Conservation (phyloP, 2,888 invertebrate species). For the Mimas tiliae region DNA sequence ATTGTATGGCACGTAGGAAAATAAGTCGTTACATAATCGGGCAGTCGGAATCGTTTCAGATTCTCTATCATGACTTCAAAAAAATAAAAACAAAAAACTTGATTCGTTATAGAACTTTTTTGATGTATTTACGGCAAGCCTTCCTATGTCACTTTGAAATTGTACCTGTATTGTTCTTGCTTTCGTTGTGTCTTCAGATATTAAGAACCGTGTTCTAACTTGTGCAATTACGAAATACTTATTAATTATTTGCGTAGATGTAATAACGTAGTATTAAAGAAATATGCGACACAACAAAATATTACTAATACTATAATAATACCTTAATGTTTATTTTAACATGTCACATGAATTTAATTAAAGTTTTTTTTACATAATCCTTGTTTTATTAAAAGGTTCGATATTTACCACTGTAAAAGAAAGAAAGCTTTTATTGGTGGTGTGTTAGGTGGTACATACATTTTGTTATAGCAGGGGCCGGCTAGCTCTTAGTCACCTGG, state of each 20-base stretch:
- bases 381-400: background rate
- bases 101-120: too few species aligned
- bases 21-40: too few species aligned
- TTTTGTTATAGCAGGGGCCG: too few species aligned
- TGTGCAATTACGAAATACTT: background rate
- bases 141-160: background rate
- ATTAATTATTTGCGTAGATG: conserved; percentile 31
- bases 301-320: conserved; percentile 56
- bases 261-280: conserved; percentile 27
- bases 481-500: too few species aligned
- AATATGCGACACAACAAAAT: conserved; percentile 51
- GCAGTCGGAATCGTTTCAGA: too few species aligned
- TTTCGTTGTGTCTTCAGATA: conserved; percentile 29
- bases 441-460: too few species aligned
- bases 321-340: conserved; percentile 63
- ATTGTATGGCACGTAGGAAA: too few species aligned
- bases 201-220: background rate
- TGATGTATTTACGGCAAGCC: background rate
- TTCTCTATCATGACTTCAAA: too few species aligned
- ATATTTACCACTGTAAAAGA: too few species aligned
- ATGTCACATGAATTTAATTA: conserved; percentile 66
- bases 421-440: too few species aligned
- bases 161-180: conserved; percentile 20
- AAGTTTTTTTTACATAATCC: conserved; percentile 60
- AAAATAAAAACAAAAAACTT: background rate